Evolutionary conservation across 1,140 invertebrate species (phyloP), one percentile per base, ranked within the genome.

Genomic region (Diorhabda elongata): DNA sequence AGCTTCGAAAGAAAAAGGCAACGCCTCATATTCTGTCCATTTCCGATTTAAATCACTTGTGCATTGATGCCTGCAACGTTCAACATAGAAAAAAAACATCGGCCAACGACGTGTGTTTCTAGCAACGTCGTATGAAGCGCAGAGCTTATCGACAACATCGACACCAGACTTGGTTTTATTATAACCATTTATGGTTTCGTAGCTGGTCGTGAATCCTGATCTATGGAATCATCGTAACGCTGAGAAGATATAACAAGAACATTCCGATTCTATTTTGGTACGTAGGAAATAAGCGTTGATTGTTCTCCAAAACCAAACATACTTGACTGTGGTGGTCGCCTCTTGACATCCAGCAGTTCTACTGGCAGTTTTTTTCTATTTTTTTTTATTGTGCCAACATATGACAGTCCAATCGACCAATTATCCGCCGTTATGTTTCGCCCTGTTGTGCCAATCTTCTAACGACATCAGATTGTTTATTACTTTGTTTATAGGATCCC

Each of bases 361-460:
- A 52, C 8, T 52, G 45, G 45, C 45, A 52, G 2, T 52, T 52
- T 9, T 9, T 2, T 52, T 52, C 8, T 52, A 52, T 52, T 52
- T 52, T 52, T 52, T 52, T 52, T 52, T 52, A 52, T 52, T 52
- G 45, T 52, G 45, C 45, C 45, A 52, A 52, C 45, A 52, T 52
- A 52, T 9, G 45, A 52, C 45, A 6, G 5, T 52, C 1, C 8
- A 6, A 52, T 2, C 8, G 8, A 52, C 45, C 45, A 52, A 52
- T 52, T 52, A 52, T 52, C 45, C 8, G 45, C 45, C 2, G 45
- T 52, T 6, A 52, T 52, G 8, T 52, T 52, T 5, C 1, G 2
- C 1, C 45, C 8, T 9, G 45, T 52, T 52, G 45, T 52, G 45
- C 2, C 45, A 52, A 52, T 52, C 45, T 52, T 9, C 45, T 52